A percentile compares a stretch with the other conserved stretches of the same genome.
phyloP scores from a whole-genome alignment of 2,888 invertebrate genomes.

The Papilio elwesi region DNA sequence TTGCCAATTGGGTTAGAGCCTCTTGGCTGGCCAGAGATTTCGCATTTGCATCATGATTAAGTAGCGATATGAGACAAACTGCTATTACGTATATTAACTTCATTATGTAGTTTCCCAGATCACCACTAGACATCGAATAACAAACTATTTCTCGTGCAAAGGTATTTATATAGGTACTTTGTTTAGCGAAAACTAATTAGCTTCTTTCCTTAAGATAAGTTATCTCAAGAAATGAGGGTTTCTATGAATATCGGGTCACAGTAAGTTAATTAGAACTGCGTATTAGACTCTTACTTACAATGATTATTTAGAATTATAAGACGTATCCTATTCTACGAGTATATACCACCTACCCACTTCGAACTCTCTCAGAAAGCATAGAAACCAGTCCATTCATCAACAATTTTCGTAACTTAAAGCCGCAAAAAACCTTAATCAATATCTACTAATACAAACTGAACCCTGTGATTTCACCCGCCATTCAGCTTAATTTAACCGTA shows the following conservation, averaged over 20 bases:
- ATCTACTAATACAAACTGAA: too few species aligned
- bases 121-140: slow-evolving; percentile 3
- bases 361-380: too few species aligned
- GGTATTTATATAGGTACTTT: slow-evolving; percentile 14
- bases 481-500: too few species aligned
- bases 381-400: too few species aligned
- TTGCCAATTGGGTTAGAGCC: not conserved
- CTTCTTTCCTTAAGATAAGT: slow-evolving; percentile 3
- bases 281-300: not conserved
- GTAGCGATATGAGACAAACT: slow-evolving; percentile 2
- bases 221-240: slow-evolving; percentile 1
- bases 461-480: too few species aligned
- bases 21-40: slow-evolving; percentile 13
- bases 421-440: too few species aligned
- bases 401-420: too few species aligned
- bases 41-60: not conserved
- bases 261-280: slow-evolving; percentile 6
- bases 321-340: too few species aligned
- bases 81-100: not conserved
- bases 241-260: not conserved
- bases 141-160: not conserved
- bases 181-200: not conserved
- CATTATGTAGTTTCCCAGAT: not conserved
- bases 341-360: too few species aligned
- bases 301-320: too few species aligned